A percentile compares a stretch with the other conserved stretches of the same genome.
Evolutionary conservation across 2,797 vertebrate species (phyloP).

Genomic region (Eidolon dupreanum): DNA sequence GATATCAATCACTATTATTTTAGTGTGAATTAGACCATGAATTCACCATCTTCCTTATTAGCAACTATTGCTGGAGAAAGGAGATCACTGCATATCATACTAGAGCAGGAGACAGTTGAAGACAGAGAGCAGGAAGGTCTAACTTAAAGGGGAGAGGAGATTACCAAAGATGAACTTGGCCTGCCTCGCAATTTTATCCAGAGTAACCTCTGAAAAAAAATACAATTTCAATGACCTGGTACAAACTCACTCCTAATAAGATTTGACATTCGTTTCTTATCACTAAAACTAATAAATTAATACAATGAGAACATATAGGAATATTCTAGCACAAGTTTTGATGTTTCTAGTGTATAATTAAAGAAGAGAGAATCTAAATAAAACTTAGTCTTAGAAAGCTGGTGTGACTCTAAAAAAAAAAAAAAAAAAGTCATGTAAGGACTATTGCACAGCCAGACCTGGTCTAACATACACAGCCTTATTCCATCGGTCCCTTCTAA

Average conservation of each 20-base stretch:
- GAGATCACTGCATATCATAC: neutral
- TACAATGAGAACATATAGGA: neutral
- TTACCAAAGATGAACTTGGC: neutral
- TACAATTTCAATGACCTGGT: neutral
- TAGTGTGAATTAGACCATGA: neutral
- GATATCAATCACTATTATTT: neutral
- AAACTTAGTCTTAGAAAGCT: neutral
- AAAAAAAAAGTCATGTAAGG: neutral
- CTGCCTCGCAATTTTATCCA: neutral
- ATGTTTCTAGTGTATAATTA: neutral
- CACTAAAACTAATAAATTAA: conserved; percentile 12
- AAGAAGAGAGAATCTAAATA: neutral
- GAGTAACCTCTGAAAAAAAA: neutral
- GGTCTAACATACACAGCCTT: neutral
- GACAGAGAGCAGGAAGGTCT: neutral
- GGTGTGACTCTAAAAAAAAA: neutral
- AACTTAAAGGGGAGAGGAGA: neutral
- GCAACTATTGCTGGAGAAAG: neutral
- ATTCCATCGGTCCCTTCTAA: neutral
- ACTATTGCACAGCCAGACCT: neutral
- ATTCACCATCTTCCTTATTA: neutral
- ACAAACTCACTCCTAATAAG: neutral
- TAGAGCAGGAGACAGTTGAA: neutral
- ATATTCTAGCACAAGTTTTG: neutral
- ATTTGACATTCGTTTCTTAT: neutral